Percentiles rank a stretch among this genome's conserved stretches.
These are phyloP conservation scores for Drosophila antonietae DNA, from an alignment of 2,888 invertebrate species.

Conservation along the genomic window DNA sequence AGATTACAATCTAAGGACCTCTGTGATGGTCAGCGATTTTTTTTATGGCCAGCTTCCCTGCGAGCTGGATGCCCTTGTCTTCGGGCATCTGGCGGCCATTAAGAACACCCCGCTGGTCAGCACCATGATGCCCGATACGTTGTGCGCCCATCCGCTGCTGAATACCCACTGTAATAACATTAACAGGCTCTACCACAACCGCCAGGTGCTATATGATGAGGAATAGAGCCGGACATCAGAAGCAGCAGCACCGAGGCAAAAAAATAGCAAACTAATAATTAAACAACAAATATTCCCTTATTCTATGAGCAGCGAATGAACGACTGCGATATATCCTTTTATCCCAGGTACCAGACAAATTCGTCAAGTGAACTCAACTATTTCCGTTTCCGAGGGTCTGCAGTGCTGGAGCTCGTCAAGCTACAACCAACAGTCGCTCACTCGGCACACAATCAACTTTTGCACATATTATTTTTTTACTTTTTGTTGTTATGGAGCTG, in stretches of 20 bases:
- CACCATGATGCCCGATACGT: slow-evolving; percentile 66
- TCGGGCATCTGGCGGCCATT: slow-evolving; percentile 96
- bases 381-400: neutral
- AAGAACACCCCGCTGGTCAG: slow-evolving; percentile 94
- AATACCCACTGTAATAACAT: slow-evolving; percentile 30
- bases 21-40: slow-evolving; percentile 86
- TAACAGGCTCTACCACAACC: slow-evolving; percentile 22
- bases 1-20: slow-evolving; percentile 80
- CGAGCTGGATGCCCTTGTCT: slow-evolving; percentile 96
- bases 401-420: neutral
- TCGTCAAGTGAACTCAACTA: neutral
- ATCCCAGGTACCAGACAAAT: neutral
- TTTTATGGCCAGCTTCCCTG: slow-evolving; percentile 91
- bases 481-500: neutral
- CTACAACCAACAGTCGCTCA: too few relatives aligned
- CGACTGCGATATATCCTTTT: neutral
- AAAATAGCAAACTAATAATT: too few relatives aligned
- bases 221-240: neutral
- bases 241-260: neutral
- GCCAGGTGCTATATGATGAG: slow-evolving; percentile 22
- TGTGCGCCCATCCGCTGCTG: slow-evolving; percentile 30
- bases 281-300: neutral
- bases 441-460: neutral
- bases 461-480: slow-evolving; percentile 37
- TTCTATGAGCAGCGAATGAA: neutral